Conservation (phyloP, 2,113 vertebrate genomes). For the Myotis davidii region DNA sequence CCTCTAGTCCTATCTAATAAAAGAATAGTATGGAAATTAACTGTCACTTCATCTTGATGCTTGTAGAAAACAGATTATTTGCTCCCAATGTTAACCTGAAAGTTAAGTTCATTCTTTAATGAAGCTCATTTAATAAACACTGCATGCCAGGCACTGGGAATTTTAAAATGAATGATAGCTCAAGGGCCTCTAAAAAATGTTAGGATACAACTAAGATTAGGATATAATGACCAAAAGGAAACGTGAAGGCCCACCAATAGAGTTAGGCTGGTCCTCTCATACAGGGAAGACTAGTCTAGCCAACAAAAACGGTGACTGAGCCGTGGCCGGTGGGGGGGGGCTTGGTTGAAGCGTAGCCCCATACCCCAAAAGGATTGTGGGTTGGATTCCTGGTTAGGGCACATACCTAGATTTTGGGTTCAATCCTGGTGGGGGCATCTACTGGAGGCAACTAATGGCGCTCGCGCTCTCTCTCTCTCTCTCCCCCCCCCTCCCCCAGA, state of each 20-base stretch:
- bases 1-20: no score
- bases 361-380: background rate
- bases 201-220: background rate
- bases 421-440: no score
- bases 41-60: no score
- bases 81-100: background rate
- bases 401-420: background rate
- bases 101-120: background rate
- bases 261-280: background rate
- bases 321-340: background rate
- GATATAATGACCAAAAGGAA: background rate
- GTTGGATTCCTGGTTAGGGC: background rate
- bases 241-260: background rate
- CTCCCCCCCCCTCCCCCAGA: no score
- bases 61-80: background rate
- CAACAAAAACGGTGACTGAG: background rate
- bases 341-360: background rate
- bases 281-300: conserved; percentile 5
- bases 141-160: background rate
- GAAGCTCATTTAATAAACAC: background rate
- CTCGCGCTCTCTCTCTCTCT: no score
- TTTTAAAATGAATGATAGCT: background rate
- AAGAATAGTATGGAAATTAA: no score
- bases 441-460: no score
- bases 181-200: background rate